Base-by-base conservation (phyloP, 2,113 vertebrate genomes). In the Oncorhynchus keta region DNA sequence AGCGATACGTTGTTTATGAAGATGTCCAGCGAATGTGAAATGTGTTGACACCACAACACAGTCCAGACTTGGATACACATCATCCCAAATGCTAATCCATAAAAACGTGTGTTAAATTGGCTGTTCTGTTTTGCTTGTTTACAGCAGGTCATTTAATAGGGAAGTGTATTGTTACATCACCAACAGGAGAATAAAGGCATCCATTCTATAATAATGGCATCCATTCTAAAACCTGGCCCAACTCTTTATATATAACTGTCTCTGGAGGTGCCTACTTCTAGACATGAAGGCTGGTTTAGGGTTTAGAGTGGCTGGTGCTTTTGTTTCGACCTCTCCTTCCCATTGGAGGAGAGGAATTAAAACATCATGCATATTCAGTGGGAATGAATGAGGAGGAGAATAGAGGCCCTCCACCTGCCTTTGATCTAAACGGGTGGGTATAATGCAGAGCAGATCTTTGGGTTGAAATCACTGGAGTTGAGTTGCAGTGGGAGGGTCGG, bases 281-380 rank as follows among this genome's bases (percentile, higher is more conserved):
- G 26, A 35, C 12, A 8, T 72, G 61, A 76, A 61, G 66, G 69
- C 61, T 74, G n/a, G 61, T 16, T 20, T 39, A 18, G 4, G 67
- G 48, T 35, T 72, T 28, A 16, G 59, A 74, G 80, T 8, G 55
- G 76, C 70, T 57, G 73, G 57, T 22, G 69, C 74, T 76, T 84
- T 81, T 79, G 74, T 80, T 83, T 75, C 69, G 28, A 81, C 79
- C 77, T 76, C 70, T 72, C 26, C 61, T 48, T 3, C 49, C 74
- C 79, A 81, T 77, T 72, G 59, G 68, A 68, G 57, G 48, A 22
- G 70, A 72, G 76, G 76, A 86, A 86, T 86, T 68, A 86, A 86
- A 81, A 70, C 74, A 80, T 82, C 77, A 85, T 85, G 81, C 78
- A 83, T 86, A 87, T 87, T 81, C 78, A 86, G 73, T 75, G 75